Base-by-base conservation (phyloP, 1,140 invertebrate genomes). In the Stenopsyche tienmushanensis region DNA sequence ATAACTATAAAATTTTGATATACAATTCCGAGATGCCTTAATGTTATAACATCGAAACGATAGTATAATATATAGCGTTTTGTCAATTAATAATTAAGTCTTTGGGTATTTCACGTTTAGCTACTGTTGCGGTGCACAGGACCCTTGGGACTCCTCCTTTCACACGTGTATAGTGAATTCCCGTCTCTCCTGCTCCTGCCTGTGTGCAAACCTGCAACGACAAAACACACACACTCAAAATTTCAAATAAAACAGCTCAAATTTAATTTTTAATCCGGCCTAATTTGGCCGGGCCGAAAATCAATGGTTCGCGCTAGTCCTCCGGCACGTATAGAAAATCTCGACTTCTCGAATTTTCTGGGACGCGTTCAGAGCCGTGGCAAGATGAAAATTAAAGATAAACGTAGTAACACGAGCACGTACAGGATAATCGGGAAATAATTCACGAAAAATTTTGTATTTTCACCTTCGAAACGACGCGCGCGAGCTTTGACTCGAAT, bases 161-260 rank as follows among this genome's bases (percentile, higher is more conserved):
- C 78, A 85, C 74, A 85, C 84, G 65, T 85, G 84, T 79, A 85
- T 85, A 41, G 84, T 84, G 72, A 85, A 85, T 74, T 85, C 84
- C 73, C 84, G 80, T 64, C 83, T 78, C 64, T 85, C 84, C 66
- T 85, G 84, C 64, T 85, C 83, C 65, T 84, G 84, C 5, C 83
- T 77, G 66, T 84, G 82, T 66, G 83, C 83, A 69, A 84, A 84
- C 71, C 84, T 86, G 77, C 25, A 79, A 79, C 50, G 18, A 53
- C n/a, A n/a, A n/a, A n/a, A n/a, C 5, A 34, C 29, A 34, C 29
- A 34, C 13, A 34, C 5, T 5, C 5, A 5, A 34, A 34, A 34
- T 34, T 34, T 7, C 29, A 7, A 34, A 34, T 34, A 34, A 5
- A 34, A 34, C 13, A 34, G n/a, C n/a, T n/a, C n/a, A n/a, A n/a